Evolutionary conservation across 2,797 vertebrate genomes (phyloP), one percentile per base, ranked within the genome.

Genomic region (Microchirus variegatus): DNA sequence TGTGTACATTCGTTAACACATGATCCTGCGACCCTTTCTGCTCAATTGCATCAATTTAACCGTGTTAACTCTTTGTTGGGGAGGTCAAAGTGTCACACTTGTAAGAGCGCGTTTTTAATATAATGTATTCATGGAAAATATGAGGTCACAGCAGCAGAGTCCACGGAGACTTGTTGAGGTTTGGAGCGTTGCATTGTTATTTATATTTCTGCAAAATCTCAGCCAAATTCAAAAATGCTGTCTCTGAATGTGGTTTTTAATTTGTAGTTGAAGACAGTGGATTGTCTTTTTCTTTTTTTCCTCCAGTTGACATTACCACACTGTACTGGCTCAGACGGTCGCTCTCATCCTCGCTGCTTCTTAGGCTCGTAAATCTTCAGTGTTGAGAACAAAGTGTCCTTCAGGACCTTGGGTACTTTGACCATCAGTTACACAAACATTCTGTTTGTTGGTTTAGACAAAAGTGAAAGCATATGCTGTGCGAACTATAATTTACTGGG

Each of bases 1-100:
- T 90, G 90, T 88, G 89, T 91, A 89, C 81, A 78, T 90, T 91
- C 77, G 83, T 90, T 89, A 90, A 88, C 89, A 86, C 79, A 82
- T 85, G 88, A 90, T 92, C 88, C 85, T 75, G 59, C 85, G 87
- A 90, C 89, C 89, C 81, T 73, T 87, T 89, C 79, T 78, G 77
- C 86, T 86, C 81, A 83, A 87, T 85, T 86, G 85, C 86, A 82
- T 87, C 78, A 87, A 87, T 90, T 90, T 84, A 84, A 87, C 65
- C 74, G 85, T 66, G 84, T 90, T 90, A 87, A 88, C 74, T 88
- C 78, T 80, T 84, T 67, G 68, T 70, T 53, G 70, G 49, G 18
- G 52, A 56, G 88, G 89, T 87, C 89, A 87, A 76, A 82, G 80
- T 85, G 78, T 83, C 77, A 83, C 53, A 50, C 51, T 81, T 76